Evolutionary conservation across 2,113 vertebrate genomes (phyloP).

Genomic region (Polyodon spathula): DNA sequence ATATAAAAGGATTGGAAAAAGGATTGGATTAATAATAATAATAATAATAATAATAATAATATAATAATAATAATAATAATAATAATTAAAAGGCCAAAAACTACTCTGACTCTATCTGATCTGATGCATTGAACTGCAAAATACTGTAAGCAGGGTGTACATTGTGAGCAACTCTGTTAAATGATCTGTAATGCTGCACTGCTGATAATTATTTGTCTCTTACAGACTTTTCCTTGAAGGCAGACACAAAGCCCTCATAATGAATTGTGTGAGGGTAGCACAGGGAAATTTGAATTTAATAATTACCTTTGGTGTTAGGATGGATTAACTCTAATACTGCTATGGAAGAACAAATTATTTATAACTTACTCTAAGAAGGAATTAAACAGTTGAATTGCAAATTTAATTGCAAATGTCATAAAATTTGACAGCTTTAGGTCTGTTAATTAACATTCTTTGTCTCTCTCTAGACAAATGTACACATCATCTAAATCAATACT

Average conservation of each 20-base stretch:
- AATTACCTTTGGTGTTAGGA: constrained; percentile 6
- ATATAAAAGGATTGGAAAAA: too few species aligned
- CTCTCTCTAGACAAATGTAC: not conserved
- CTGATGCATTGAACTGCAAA: too few species aligned
- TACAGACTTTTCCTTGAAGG: constrained; percentile 10
- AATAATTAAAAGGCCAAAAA: too few species aligned
- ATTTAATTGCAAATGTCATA: constrained; percentile 3
- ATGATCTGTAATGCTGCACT: constrained; percentile 6
- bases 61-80: too few species aligned
- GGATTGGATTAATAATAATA: too few species aligned
- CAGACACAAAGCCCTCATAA: constrained; percentile 11
- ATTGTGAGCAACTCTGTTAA: not conserved
- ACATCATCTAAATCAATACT: not conserved
- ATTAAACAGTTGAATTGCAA: not conserved
- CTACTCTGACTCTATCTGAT: too few species aligned
- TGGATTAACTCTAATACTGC: constrained; percentile 9
- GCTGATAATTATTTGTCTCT: constrained; percentile 13
- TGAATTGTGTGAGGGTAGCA: constrained; percentile 13
- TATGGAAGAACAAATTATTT: constrained; percentile 3
- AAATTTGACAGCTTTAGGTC: not conserved
- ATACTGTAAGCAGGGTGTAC: not conserved
- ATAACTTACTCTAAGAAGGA: not conserved
- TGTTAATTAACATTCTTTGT: not conserved
- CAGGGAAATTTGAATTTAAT: constrained; percentile 13
- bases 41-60: too few species aligned